Conservation (phyloP, 2,797 vertebrate species). For the Pitangus sulphuratus region DNA sequence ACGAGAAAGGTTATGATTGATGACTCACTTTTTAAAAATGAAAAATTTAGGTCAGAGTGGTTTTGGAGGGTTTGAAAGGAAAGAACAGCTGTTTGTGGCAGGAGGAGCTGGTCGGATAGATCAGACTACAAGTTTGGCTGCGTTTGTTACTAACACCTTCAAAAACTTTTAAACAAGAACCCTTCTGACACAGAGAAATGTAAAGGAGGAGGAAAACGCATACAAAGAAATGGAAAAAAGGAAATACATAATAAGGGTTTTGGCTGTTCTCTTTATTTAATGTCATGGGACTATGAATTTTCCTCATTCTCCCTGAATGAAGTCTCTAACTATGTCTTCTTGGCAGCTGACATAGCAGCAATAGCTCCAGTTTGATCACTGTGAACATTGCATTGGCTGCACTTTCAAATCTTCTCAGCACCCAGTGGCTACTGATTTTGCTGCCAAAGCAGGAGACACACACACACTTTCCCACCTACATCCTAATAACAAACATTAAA, state of each 20-base stretch:
- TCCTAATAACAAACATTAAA: neutral
- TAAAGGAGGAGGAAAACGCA: neutral
- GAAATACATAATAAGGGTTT: neutral
- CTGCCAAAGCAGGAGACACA: neutral
- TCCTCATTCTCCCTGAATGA: neutral
- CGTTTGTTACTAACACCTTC: neutral
- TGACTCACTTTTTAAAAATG: neutral
- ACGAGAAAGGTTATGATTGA: neutral
- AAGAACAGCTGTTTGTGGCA: conserved; percentile 17
- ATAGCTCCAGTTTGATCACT: neutral
- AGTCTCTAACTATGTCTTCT: neutral
- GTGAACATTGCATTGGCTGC: neutral
- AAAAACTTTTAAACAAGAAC: conserved; percentile 6
- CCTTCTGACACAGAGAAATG: neutral
- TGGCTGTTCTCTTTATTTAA: conserved; percentile 7
- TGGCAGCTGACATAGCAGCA: conserved; percentile 9
- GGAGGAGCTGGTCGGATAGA: neutral
- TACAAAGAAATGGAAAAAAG: neutral
- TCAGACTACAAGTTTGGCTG: neutral
- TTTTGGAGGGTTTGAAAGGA: conserved; percentile 33
- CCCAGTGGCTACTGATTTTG: neutral
- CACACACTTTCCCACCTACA: neutral
- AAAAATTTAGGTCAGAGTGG: conserved; percentile 14
- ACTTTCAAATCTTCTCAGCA: conserved; percentile 8
- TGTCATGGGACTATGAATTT: neutral